Base-by-base conservation (phyloP, 2,797 vertebrate species). In the Sebastes diploproa region DNA sequence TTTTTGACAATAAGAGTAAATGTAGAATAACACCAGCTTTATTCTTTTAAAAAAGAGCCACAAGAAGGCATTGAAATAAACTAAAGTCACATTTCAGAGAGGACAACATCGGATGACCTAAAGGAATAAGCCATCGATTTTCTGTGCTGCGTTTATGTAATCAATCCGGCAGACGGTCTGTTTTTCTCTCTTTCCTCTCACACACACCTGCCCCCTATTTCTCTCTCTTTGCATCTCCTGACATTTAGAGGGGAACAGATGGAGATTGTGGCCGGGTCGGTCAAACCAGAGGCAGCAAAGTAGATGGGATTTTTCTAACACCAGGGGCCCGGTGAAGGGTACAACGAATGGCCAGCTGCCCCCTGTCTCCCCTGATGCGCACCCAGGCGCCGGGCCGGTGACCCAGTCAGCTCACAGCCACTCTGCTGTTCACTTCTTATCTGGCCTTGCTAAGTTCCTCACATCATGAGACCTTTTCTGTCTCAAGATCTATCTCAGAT, bases 191-290 rank as follows among this genome's bases (percentile, higher is more conserved):
- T 78, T 22, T 77, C 55, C 74, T 75, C 72, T 75, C 63, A 56
- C 67, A 67, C 64, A 65, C 82, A 80, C 86, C 85, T 83, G 85
- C 79, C 78, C 75, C 65, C 76, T 62, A 63, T 80, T 85, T 85
- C 84, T 81, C 77, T 84, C 86, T 78, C 66, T 82, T 64, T 89
- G 79, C 85, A 68, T 89, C 81, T 88, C 80, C 72, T 89, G 91
- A 91, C 91, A 92, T 92, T 92, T 89, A 66, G 84, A 91, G 78
- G 87, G 83, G 88, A 94, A 92, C 92, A 94, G 93, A 94, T 94
- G 92, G 92, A 90, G 90, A 75, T 80, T 86, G 86, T 87, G 83
- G 77, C 85, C 30, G 18, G 89, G 87, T 86, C 89, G 80, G 90
- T 92, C 86, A 86, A 80, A 86, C 85, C 88, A 86, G 86, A 90